These are phyloP conservation scores for Pterostichus madidus DNA, from an alignment of 2,888 invertebrate genomes.

Conservation along the genomic window DNA sequence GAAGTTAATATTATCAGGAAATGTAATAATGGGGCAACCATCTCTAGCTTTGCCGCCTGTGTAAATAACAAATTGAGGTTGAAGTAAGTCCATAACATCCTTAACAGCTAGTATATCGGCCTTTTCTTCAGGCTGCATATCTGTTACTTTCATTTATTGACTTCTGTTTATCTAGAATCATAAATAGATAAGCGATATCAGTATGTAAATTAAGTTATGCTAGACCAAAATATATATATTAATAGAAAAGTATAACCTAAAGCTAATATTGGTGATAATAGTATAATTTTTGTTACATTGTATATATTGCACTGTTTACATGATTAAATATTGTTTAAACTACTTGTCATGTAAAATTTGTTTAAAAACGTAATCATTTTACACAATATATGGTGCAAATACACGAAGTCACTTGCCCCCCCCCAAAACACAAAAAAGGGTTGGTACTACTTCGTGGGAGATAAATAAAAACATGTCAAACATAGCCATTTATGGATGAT, in stretches of 20 bases:
- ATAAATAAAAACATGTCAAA: slow-evolving; percentile 39
- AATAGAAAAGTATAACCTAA: slow-evolving; percentile 32
- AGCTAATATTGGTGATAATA: slow-evolving; percentile 40
- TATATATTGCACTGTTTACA: slow-evolving; percentile 49
- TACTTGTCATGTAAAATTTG: slow-evolving; percentile 43
- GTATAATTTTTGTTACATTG: slow-evolving; percentile 44
- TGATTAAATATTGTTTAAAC: slow-evolving; percentile 46
- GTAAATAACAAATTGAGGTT: slow-evolving; percentile 93
- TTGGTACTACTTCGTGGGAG: slow-evolving; percentile 25
- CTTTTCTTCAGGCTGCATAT: slow-evolving; percentile 70
- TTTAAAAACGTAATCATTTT: slow-evolving; percentile 51
- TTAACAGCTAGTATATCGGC: slow-evolving; percentile 82
- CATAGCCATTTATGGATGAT: slow-evolving; percentile 17
- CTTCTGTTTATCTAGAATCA: slow-evolving; percentile 35
- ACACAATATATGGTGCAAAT: slow-evolving; percentile 40
- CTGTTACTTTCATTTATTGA: slow-evolving; percentile 48
- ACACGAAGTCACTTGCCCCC: slow-evolving; percentile 48
- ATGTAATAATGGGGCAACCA: slow-evolving; percentile 95
- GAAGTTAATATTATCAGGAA: slow-evolving; percentile 95
- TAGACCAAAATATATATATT: neutral
- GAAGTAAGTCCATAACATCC: slow-evolving; percentile 91
- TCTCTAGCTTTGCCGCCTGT: slow-evolving; percentile 96
- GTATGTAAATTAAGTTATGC: slow-evolving; percentile 18
- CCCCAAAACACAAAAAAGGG: slow-evolving; percentile 44
- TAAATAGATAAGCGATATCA: slow-evolving; percentile 35